These are phyloP conservation scores for Poliocrania exsul DNA, from an alignment of 2,797 vertebrate species.

Conservation along the genomic window DNA sequence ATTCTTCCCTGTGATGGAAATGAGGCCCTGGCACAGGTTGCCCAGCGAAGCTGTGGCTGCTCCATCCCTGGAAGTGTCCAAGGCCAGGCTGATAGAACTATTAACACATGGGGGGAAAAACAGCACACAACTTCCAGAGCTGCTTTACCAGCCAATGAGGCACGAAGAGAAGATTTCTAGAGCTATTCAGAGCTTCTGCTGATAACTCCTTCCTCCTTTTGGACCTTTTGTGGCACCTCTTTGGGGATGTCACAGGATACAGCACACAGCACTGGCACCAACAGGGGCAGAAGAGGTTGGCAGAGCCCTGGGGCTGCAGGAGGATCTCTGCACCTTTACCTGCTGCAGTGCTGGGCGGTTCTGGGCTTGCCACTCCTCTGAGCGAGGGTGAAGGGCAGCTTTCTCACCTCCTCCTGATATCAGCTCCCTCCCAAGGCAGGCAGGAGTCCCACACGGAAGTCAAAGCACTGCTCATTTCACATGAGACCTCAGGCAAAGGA, in stretches of 20 bases:
- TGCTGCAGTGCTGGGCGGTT: not conserved
- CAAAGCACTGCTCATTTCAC: fast-evolving
- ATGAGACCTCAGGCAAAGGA: not conserved
- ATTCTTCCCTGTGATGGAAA: not conserved
- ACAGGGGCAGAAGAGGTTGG: not conserved
- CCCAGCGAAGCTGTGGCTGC: not conserved
- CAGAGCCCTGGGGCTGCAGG: not conserved
- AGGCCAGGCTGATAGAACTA: not conserved
- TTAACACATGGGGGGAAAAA: fast-evolving
- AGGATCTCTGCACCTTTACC: not conserved
- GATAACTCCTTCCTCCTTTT: not conserved
- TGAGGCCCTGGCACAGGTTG: not conserved
- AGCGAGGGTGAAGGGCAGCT: constrained; percentile 7
- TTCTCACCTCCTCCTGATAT: not conserved
- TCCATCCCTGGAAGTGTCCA: not conserved
- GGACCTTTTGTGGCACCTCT: not conserved
- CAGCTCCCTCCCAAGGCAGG: not conserved
- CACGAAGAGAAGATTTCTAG: not conserved
- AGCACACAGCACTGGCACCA: fast-evolving
- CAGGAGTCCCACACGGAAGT: constrained; percentile 32
- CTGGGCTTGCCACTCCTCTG: constrained; percentile 17
- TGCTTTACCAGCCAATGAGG: not conserved
- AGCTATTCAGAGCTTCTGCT: not conserved
- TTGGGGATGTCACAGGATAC: not conserved
- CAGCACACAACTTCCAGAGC: not conserved